Evolutionary conservation across 2,113 vertebrate genomes (phyloP).

Genomic region (Thalassarche chlororhynchos): DNA sequence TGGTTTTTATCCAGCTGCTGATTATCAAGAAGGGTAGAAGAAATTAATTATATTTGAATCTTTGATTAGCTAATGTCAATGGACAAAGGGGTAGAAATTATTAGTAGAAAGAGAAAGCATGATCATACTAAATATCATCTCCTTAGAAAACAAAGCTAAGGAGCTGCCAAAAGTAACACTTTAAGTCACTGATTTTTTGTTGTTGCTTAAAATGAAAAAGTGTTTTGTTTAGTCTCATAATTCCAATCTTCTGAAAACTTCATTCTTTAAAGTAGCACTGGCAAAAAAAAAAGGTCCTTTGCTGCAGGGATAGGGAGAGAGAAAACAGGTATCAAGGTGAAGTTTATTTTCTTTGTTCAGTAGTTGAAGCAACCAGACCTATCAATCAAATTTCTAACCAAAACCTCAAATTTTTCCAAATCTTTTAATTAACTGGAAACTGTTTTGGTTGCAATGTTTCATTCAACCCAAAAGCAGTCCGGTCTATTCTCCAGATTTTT

Average conservation of each 20-base stretch:
- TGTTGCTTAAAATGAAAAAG: background rate
- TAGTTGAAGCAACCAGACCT: background rate
- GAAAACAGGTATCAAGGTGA: background rate
- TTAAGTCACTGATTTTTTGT: background rate
- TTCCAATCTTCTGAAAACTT: background rate
- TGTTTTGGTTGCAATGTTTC: background rate
- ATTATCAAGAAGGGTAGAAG: background rate
- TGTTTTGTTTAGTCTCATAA: background rate
- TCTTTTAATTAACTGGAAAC: background rate
- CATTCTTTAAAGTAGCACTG: background rate
- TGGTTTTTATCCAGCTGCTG: background rate
- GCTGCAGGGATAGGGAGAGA: background rate
- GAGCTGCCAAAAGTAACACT: background rate
- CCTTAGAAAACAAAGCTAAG: background rate
- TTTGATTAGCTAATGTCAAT: background rate
- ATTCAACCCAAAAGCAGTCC: background rate
- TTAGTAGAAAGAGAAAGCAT: background rate
- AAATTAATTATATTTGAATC: background rate
- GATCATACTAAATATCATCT: background rate
- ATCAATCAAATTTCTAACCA: background rate
- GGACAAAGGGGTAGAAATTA: background rate
- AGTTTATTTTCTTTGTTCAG: background rate
- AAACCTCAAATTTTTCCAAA: background rate
- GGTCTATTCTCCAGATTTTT: background rate
- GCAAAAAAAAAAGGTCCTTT: background rate